Evolutionary conservation across 2,888 invertebrate species (phyloP).

Genomic region (Cheilosia pagana): DNA sequence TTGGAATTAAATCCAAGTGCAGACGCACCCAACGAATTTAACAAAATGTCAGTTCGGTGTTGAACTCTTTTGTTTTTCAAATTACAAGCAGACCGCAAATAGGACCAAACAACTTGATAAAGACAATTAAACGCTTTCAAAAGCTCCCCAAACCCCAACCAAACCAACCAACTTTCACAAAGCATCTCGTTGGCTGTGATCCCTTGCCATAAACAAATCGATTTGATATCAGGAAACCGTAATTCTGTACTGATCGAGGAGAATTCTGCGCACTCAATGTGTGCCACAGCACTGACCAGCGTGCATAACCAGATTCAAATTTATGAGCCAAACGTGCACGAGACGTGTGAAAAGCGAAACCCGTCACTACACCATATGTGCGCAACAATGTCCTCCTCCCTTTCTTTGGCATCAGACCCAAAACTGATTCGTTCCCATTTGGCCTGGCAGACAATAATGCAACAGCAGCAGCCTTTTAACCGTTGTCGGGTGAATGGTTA

Average conservation of each 20-base stretch:
- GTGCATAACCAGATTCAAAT: conserved; percentile 61
- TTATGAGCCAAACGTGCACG: conserved; percentile 51
- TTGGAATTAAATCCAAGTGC: too few species aligned
- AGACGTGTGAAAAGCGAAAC: conserved; percentile 57
- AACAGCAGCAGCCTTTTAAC: conserved; percentile 50
- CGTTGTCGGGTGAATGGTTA: conserved; percentile 64
- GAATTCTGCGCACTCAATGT: conserved; percentile 22
- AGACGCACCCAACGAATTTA: too few species aligned
- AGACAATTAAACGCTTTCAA: too few species aligned
- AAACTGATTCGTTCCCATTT: conserved; percentile 20
- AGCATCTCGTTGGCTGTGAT: neutral
- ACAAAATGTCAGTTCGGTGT: neutral
- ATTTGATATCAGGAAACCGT: neutral
- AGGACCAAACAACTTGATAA: too few species aligned
- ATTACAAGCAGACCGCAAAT: neutral
- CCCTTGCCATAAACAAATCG: neutral
- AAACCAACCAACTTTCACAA: neutral
- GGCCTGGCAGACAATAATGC: conserved; percentile 44
- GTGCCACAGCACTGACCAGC: conserved; percentile 28
- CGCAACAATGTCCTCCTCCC: conserved; percentile 54
- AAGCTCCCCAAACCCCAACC: too few species aligned
- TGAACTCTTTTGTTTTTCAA: neutral
- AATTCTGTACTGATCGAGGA: neutral
- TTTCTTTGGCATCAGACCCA: conserved; percentile 42
- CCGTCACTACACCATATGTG: conserved; percentile 37